Conservation (phyloP, 1,140 invertebrate genomes). For the Lysiphlebus fabarum region DNA sequence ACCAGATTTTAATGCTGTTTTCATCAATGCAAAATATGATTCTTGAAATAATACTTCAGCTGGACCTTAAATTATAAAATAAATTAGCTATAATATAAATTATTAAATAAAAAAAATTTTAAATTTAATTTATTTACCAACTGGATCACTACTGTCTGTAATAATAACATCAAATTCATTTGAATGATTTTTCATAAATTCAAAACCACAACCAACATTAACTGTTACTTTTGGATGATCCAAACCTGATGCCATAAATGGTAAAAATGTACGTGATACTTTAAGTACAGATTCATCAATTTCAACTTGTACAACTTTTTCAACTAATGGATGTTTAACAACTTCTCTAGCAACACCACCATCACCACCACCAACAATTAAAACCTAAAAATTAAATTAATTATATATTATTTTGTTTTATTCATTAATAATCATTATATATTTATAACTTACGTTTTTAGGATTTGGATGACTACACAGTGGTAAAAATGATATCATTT, state of each 20-base stretch:
- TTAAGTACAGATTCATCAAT: constrained; percentile 92
- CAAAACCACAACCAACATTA: constrained; percentile 89
- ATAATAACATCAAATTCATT: constrained; percentile 96
- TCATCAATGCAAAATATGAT: constrained; percentile 85
- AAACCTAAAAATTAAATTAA: constrained; percentile 55
- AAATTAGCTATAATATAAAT: no score
- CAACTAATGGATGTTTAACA: constrained; percentile 86
- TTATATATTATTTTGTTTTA: not conserved
- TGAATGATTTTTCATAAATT: constrained; percentile 85
- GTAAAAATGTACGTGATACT: constrained; percentile 85
- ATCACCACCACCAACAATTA: constrained; percentile 97
- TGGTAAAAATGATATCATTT: constrained; percentile 96
- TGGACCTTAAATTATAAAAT: constrained; percentile 58
- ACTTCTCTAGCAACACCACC: constrained; percentile 94
- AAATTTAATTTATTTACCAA: constrained; percentile 59
- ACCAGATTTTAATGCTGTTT: constrained; percentile 73
- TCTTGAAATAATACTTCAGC: constrained; percentile 74
- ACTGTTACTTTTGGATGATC: constrained; percentile 78
- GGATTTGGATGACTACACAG: constrained; percentile 89
- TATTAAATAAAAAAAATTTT: constrained; percentile 14
- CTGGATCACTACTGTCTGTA: constrained; percentile 95
- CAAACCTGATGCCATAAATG: constrained; percentile 86
- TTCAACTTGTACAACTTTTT: constrained; percentile 82
- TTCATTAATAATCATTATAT: constrained; percentile 12
- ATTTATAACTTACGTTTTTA: constrained; percentile 66